A percentile compares a stretch with the other conserved stretches of the same genome.
Conservation (phyloP, 2,888 invertebrate species). For the Hypselothyrea guttata region DNA sequence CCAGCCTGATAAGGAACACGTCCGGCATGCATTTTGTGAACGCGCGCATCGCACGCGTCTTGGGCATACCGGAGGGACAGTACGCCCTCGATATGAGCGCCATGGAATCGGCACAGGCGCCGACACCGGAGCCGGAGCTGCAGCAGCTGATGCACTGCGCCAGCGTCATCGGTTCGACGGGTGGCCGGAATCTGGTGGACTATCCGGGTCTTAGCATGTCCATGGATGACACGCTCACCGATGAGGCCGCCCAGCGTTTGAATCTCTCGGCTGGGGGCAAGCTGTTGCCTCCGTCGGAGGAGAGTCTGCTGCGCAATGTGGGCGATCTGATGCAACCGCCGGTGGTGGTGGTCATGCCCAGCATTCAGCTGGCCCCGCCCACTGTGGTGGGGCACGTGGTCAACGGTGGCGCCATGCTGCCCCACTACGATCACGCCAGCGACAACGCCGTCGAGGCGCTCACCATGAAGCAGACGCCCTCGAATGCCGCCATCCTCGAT, state of each 20-base stretch:
- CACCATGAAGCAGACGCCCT: constrained; percentile 77
- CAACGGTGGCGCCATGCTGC: constrained; percentile 42
- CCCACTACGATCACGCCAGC: constrained; percentile 81
- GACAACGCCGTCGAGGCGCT: constrained; percentile 82
- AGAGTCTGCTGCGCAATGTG: constrained; percentile 80
- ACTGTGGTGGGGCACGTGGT: constrained; percentile 38
- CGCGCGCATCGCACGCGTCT: constrained; percentile 73
- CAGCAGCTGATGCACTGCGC: constrained; percentile 35
- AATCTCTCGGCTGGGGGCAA: constrained; percentile 81
- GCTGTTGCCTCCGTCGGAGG: constrained; percentile 80
- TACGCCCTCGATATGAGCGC: constrained; percentile 80
- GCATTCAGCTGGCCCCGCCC: constrained; percentile 45
- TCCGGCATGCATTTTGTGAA: constrained; percentile 80
- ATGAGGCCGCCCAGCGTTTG: constrained; percentile 80
- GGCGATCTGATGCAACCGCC: constrained; percentile 79
- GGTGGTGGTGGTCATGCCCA: constrained; percentile 21
- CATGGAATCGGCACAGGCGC: constrained; percentile 77
- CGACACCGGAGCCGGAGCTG: constrained; percentile 58
- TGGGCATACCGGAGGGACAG: constrained; percentile 82
- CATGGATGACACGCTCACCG: constrained; percentile 80
- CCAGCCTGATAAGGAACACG: constrained; percentile 79
- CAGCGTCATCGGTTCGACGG: constrained; percentile 26
- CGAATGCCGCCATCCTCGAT: constrained; percentile 71
- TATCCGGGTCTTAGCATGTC: constrained; percentile 81
- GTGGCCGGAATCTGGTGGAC: constrained; percentile 68